Evolutionary conservation across 2,113 vertebrate genomes (phyloP).

Genomic region (Megaleporinus macrocephalus): DNA sequence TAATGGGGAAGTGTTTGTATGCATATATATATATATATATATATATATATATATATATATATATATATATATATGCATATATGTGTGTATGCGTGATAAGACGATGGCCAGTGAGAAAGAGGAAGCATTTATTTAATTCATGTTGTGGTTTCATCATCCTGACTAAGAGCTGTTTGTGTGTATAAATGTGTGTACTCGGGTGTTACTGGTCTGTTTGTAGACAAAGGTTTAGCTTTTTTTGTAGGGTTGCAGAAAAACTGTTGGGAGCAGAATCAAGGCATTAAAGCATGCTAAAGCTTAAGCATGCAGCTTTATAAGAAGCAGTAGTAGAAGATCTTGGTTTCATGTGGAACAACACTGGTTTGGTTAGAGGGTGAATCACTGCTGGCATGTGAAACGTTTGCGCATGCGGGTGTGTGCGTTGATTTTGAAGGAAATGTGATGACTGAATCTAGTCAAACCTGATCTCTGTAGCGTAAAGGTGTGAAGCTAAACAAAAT

Average conservation of each 20-base stretch:
- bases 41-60: neutral
- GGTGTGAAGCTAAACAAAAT: neutral
- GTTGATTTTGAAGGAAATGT: neutral
- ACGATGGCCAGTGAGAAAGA: slow-evolving; percentile 4
- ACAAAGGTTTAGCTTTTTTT: neutral
- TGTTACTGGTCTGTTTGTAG: neutral
- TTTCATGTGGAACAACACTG: neutral
- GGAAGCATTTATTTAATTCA: slow-evolving; percentile 10
- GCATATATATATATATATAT: too few species aligned
- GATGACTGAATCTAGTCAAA: neutral
- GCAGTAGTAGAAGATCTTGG: too few species aligned
- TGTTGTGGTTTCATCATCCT: neutral
- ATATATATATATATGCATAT: neutral
- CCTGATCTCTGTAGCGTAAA: neutral
- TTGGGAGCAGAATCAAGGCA: neutral
- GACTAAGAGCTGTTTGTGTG: neutral
- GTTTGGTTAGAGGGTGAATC: neutral
- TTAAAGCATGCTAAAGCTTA: neutral
- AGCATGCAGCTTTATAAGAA: neutral
- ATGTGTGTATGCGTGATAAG: neutral
- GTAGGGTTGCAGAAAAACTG: neutral
- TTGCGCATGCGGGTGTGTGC: neutral
- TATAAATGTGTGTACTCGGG: neutral
- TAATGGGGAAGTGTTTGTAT: neutral
- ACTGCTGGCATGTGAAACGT: neutral